These are phyloP conservation scores for Cosmorhoe ocellata DNA, from an alignment of 2,888 invertebrate genomes.

Conservation along the genomic window DNA sequence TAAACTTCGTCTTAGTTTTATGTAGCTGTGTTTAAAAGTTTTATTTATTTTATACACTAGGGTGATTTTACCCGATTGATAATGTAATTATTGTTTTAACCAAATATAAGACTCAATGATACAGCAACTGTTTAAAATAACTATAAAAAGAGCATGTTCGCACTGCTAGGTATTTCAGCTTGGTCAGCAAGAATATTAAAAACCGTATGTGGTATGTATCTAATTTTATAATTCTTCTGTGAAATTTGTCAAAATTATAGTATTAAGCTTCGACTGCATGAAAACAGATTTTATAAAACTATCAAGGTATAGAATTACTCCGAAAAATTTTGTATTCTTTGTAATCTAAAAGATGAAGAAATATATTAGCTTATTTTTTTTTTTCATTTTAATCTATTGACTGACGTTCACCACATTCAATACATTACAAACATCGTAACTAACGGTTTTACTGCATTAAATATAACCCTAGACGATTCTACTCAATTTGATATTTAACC, in stretches of 20 bases:
- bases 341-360: neutral
- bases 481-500: too few relatives aligned
- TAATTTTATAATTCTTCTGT: too few relatives aligned
- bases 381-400: neutral
- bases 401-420: too few relatives aligned
- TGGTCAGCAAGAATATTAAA: neutral
- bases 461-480: too few relatives aligned
- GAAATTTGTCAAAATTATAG: neutral
- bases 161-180: neutral
- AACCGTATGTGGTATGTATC: too few relatives aligned
- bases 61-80: slow-evolving; percentile 14
- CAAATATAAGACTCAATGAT: slow-evolving; percentile 4
- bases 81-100: slow-evolving; percentile 9
- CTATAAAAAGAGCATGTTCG: neutral
- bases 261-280: neutral
- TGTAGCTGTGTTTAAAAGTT: slow-evolving; percentile 12
- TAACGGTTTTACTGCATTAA: too few relatives aligned
- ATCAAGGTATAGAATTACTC: slow-evolving; percentile 2
- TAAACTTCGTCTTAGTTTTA: slow-evolving; percentile 6
- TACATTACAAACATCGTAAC: too few relatives aligned
- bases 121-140: neutral
- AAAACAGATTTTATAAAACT: slow-evolving; percentile 1
- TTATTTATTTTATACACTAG: slow-evolving; percentile 21
- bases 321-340: neutral
- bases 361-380: neutral